Evolutionary conservation across 1,140 invertebrate genomes (phyloP), one percentile per base, ranked within the genome.

Genomic region (Papilio glaucus): DNA sequence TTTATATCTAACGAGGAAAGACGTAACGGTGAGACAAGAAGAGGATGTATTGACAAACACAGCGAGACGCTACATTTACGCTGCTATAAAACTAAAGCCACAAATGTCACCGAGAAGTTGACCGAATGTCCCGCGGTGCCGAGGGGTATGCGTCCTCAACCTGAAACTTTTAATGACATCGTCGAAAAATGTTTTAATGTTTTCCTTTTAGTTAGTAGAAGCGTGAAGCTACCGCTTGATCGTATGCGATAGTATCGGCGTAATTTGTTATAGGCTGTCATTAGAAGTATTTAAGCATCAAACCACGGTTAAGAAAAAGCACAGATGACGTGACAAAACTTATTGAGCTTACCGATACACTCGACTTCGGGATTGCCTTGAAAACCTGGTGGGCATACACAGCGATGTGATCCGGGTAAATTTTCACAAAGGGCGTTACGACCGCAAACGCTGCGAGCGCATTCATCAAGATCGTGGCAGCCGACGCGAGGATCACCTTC

Each of bases 311-410:
- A 74, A 77, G 73, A 70, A 73, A 77, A 77, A 69, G 67, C 42
- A 69, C 42, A 39, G 13, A 33, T 45, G n/a, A 49, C 7, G 10
- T 45, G 12, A 26, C 18, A 45, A 37, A 29, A 18, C 5, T 13
- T 1, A 37, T 49, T 98, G 85, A 97, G 85, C 99, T 96, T 84
- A 99, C 97, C 81, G 83, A 96, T 97, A 70, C 96, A 96, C 33
- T 94, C 91, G 6, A 93, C 89, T 75, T 95, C 92, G 21, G 95
- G 94, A 82, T 97, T 96, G 63, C 97, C 97, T 57, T 95, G 94
- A 83, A 95, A 97, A 76, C 98, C 98, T 76, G 95, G 91, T 68
- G 97, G 97, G 92, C 98, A 98, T 74, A 96, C 94, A 91, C 98
- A 98, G 77, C 95, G 95, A 90, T 96, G 95, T 60, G 95, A 95